Evolutionary conservation across 1,140 invertebrate species (phyloP).

Genomic region (Drosophila sturtevanti): DNA sequence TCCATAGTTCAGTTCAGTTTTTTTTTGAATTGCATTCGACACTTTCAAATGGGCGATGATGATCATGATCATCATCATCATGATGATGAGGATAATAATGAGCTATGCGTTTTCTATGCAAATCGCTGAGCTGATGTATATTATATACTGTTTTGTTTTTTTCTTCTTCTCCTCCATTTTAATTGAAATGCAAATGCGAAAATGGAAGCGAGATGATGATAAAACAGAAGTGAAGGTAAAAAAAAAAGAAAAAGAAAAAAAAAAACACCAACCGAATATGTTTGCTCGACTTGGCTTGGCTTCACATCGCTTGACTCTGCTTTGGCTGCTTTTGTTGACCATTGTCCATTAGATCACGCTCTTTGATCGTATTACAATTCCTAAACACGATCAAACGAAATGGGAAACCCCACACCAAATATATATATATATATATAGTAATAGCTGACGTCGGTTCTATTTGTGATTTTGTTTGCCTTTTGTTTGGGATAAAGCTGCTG

Average conservation of each 20-base stretch:
- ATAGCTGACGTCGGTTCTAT: slow-evolving; percentile 51
- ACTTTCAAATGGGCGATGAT: slow-evolving; percentile 31
- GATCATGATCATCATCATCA: not conserved
- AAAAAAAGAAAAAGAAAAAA: not conserved
- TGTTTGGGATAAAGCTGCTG: slow-evolving; percentile 7
- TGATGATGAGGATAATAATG: slow-evolving; percentile 60
- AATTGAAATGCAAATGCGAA: slow-evolving; percentile 74
- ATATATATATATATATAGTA: not conserved
- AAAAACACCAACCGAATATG: not conserved
- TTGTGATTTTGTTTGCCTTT: slow-evolving; percentile 9
- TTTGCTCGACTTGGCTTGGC: not conserved
- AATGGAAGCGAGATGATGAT: slow-evolving; percentile 22
- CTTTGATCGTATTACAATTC: slow-evolving; percentile 49
- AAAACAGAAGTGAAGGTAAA: slow-evolving; percentile 5
- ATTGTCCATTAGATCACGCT: slow-evolving; percentile 69
- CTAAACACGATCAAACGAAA: slow-evolving; percentile 72
- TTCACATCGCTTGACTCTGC: not conserved
- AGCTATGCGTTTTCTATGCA: slow-evolving; percentile 79
- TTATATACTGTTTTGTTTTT: slow-evolving; percentile 5
- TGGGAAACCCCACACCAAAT: slow-evolving; percentile 27
- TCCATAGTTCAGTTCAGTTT: not conserved
- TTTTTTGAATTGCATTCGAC: slow-evolving; percentile 49
- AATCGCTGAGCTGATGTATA: slow-evolving; percentile 31
- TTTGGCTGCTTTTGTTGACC: slow-evolving; percentile 11
- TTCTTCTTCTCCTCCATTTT: slow-evolving; percentile 18